Conservation (phyloP, 2,113 vertebrate species). For the Actenoides hombroni region DNA sequence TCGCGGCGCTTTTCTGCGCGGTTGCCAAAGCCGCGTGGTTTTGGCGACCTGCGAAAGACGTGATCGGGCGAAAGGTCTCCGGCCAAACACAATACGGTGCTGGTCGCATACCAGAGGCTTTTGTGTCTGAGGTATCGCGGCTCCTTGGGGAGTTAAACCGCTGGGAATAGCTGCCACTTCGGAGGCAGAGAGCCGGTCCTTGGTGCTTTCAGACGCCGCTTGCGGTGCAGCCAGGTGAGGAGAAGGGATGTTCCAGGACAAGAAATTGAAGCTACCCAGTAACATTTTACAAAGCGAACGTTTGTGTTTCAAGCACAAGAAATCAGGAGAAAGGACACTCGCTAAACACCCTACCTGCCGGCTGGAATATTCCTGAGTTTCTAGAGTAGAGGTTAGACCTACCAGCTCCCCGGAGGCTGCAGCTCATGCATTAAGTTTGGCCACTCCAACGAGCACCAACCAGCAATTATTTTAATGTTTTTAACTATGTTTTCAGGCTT, state of each 20-base stretch:
- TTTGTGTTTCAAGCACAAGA: not conserved
- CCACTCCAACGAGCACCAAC: not conserved
- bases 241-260: not conserved
- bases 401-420: not conserved
- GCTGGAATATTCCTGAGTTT: slow-evolving; percentile 10
- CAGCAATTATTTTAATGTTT: slow-evolving; percentile 53
- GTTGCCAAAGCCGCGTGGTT: not conserved
- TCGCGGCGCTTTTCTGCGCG: not conserved
- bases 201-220: not conserved
- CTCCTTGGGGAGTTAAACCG: not conserved
- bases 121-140: rapidly evolving
- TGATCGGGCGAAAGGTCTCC: not conserved
- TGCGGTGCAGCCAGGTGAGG: rapidly evolving
- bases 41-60: slow-evolving; percentile 6
- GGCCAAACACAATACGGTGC: not conserved
- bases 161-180: not conserved
- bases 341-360: slow-evolving; percentile 33
- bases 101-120: not conserved
- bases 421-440: slow-evolving; percentile 36
- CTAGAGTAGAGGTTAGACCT: slow-evolving; percentile 16
- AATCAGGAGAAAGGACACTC: slow-evolving; percentile 14
- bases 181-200: not conserved
- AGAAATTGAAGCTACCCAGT: not conserved
- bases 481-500: slow-evolving; percentile 64
- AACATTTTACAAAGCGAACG: not conserved